These are phyloP conservation scores for Dasyprocta punctata DNA, from an alignment of 2,113 vertebrate genomes.

Conservation along the genomic window DNA sequence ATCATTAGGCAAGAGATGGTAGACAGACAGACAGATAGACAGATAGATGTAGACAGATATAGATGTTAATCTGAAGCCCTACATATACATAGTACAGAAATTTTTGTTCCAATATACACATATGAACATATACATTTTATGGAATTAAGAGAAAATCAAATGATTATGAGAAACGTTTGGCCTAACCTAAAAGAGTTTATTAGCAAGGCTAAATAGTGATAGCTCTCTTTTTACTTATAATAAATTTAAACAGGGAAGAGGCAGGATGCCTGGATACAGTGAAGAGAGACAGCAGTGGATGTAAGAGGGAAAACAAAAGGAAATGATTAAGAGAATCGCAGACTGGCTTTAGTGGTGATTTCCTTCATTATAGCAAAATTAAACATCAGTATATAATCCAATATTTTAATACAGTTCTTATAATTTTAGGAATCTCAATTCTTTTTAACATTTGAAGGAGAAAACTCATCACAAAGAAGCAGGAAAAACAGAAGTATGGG, in stretches of 20 bases:
- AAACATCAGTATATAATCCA: background rate
- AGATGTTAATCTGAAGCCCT: background rate
- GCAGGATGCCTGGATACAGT: background rate
- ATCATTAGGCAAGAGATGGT: background rate
- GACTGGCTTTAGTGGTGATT: background rate
- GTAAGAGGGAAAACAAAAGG: background rate
- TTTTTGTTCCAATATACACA: background rate
- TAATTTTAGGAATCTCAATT: background rate
- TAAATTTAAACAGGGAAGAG: background rate
- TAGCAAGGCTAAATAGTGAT: background rate
- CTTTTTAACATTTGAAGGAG: background rate
- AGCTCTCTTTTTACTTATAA: background rate
- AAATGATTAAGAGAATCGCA: background rate
- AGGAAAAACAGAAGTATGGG: background rate
- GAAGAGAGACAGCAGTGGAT: background rate
- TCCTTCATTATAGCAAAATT: background rate
- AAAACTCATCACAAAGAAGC: background rate
- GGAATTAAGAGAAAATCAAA: conserved; percentile 24
- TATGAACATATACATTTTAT: background rate
- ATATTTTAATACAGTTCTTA: background rate
- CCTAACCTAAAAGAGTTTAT: background rate
- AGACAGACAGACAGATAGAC: background rate
- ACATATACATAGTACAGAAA: background rate
- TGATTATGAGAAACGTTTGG: background rate
- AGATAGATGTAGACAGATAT: background rate